Conservation (phyloP, 2,888 invertebrate genomes). For the Cecidostiba fungosa region DNA sequence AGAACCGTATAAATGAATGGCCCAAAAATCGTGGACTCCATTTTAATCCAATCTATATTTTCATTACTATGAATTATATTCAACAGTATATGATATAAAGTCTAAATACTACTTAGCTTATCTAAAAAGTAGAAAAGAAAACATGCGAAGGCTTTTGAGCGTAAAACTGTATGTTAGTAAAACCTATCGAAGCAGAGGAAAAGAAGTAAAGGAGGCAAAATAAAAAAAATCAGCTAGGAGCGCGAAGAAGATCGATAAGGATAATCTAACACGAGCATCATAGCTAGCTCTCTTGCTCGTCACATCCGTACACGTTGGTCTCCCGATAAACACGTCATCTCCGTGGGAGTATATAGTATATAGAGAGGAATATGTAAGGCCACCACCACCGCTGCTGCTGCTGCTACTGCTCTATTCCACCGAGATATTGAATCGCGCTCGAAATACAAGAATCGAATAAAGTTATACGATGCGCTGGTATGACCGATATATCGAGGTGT, state of each 20-base stretch:
- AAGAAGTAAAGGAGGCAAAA: neutral
- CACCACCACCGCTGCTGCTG: neutral
- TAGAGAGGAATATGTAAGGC: conserved; percentile 25
- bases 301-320: neutral
- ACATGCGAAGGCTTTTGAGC: neutral
- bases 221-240: neutral
- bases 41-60: too few species aligned
- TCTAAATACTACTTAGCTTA: too few species aligned
- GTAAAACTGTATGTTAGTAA: neutral
- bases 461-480: conserved; percentile 20
- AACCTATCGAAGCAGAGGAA: neutral
- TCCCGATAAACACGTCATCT: conserved; percentile 38
- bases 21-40: too few species aligned
- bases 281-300: neutral
- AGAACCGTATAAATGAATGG: too few species aligned
- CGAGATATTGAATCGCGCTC: conserved; percentile 44
- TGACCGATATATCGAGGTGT: conserved; percentile 1
- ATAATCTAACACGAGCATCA: conserved; percentile 18
- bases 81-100: too few species aligned
- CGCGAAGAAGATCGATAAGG: conserved; percentile 3
- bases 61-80: too few species aligned
- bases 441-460: conserved; percentile 46
- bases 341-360: too few species aligned
- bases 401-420: conserved; percentile 7
- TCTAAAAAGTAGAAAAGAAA: neutral